Conservation (phyloP, 2,888 invertebrate genomes). For the Furcula furcula region DNA sequence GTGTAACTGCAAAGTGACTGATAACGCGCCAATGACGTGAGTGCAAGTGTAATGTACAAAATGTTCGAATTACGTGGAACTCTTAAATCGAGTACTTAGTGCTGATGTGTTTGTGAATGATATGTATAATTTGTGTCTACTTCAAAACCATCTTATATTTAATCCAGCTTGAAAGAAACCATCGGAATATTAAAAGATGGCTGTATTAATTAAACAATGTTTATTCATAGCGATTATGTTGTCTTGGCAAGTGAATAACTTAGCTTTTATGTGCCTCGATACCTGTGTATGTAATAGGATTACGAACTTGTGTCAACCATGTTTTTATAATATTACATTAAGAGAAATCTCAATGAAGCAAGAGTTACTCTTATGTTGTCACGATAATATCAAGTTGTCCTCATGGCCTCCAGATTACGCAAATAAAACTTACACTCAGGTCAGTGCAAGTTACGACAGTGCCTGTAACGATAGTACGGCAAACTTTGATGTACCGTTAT, state of each 20-base stretch:
- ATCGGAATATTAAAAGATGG: slow-evolving; percentile 55
- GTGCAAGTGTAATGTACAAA: slow-evolving; percentile 57
- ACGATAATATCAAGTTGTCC: slow-evolving; percentile 39
- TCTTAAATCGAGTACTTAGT: slow-evolving; percentile 41
- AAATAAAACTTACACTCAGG: slow-evolving; percentile 60
- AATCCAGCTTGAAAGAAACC: slow-evolving; percentile 56
- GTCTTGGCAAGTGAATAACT: slow-evolving; percentile 57
- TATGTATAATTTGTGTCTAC: slow-evolving; percentile 49
- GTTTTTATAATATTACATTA: slow-evolving; percentile 61
- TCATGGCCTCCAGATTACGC: slow-evolving; percentile 45
- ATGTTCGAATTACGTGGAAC: slow-evolving; percentile 53
- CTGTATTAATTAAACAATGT: slow-evolving; percentile 55
- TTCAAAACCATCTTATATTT: slow-evolving; percentile 57
- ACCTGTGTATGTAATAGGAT: slow-evolving; percentile 51
- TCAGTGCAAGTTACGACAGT: slow-evolving; percentile 41
- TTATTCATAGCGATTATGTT: slow-evolving; percentile 60
- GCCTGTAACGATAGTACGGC: slow-evolving; percentile 53
- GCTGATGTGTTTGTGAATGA: slow-evolving; percentile 48
- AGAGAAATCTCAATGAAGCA: slow-evolving; percentile 51
- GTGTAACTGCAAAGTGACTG: slow-evolving; percentile 46
- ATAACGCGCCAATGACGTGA: slow-evolving; percentile 46
- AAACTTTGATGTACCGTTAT: slow-evolving; percentile 46
- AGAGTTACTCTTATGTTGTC: slow-evolving; percentile 53
- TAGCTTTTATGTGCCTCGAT: slow-evolving; percentile 56
- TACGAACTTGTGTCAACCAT: slow-evolving; percentile 50